phyloP scores from a whole-genome alignment of 1,140 invertebrate species.

The Drosophila tsacasi region DNA sequence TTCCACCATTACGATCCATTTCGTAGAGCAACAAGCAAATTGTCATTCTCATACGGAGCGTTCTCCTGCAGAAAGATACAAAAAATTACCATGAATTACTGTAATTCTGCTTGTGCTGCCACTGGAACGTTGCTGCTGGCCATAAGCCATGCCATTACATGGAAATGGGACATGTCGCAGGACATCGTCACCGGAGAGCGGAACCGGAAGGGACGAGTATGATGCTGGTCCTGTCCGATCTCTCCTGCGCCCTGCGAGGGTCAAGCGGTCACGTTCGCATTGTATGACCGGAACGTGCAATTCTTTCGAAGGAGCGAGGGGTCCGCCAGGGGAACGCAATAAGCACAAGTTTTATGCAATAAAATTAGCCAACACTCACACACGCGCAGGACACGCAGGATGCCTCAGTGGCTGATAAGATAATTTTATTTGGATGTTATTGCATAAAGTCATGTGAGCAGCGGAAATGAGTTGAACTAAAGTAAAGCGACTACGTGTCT shows the following conservation, averaged over 20 bases:
- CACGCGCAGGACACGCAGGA: slow-evolving; percentile 64
- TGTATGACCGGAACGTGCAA: slow-evolving; percentile 79
- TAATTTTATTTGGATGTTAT: slow-evolving; percentile 82
- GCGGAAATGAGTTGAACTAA: slow-evolving; percentile 80
- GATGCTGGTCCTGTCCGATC: slow-evolving; percentile 38
- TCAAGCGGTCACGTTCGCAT: slow-evolving; percentile 74
- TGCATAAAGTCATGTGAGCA: slow-evolving; percentile 81
- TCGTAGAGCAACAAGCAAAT: slow-evolving; percentile 38
- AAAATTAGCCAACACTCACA: slow-evolving; percentile 69
- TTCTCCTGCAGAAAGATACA: slow-evolving; percentile 49
- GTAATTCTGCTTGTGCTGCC: slow-evolving; percentile 65
- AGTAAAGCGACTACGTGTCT: slow-evolving; percentile 72
- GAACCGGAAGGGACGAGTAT: slow-evolving; percentile 17
- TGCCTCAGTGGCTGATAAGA: slow-evolving; percentile 75
- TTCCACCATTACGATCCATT: slow-evolving; percentile 31
- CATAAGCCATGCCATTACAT: slow-evolving; percentile 71
- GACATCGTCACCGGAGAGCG: slow-evolving; percentile 33
- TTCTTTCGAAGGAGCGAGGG: slow-evolving; percentile 39
- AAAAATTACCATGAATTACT: slow-evolving; percentile 80
- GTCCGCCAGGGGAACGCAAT: slow-evolving; percentile 49
- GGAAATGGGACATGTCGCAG: slow-evolving; percentile 58
- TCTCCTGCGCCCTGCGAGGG: slow-evolving; percentile 27
- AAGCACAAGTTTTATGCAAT: slow-evolving; percentile 81
- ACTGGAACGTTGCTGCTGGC: slow-evolving; percentile 43
- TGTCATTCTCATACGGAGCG: neutral